These are phyloP conservation scores for Chromoteleia sp. DNA, from an alignment of 2,888 invertebrate species.

Conservation along the genomic window DNA sequence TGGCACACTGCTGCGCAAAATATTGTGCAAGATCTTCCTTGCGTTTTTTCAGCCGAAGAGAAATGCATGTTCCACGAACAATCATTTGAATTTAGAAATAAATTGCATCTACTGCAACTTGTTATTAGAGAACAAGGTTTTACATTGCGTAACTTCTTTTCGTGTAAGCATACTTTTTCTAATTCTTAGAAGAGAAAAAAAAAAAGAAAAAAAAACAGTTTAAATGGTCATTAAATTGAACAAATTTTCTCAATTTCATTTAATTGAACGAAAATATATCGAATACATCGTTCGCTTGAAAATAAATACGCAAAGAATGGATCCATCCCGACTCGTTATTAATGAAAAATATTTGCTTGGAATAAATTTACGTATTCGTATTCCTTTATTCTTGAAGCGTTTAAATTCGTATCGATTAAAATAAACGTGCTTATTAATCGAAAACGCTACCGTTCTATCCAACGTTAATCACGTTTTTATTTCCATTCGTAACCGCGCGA, in stretches of 20 bases:
- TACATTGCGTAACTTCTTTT: conserved; percentile 1
- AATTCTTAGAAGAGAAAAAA: too few relatives aligned
- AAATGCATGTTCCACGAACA: conserved; percentile 22
- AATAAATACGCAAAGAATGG: too few relatives aligned
- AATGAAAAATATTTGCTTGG: too few relatives aligned
- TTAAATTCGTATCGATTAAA: neutral
- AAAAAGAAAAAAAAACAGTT: too few relatives aligned
- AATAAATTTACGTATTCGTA: too few relatives aligned
- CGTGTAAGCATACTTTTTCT: neutral
- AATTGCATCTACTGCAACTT: conserved; percentile 19
- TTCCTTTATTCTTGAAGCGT: too few relatives aligned
- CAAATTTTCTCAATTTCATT: too few relatives aligned
- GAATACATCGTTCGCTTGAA: too few relatives aligned
- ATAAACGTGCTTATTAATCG: neutral
- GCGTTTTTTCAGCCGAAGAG: conserved; percentile 21
- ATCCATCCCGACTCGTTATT: too few relatives aligned
- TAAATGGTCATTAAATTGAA: too few relatives aligned
- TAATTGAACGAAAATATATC: too few relatives aligned
- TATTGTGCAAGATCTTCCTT: conserved; percentile 19
- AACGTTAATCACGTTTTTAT: conserved; percentile 13
- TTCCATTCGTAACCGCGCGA: conserved; percentile 28
- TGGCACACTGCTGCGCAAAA: conserved; percentile 6
- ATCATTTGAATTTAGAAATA: conserved; percentile 26
- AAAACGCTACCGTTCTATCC: neutral
- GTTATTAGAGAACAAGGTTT: conserved; percentile 12